These are phyloP conservation scores for Heliconius hewitsoni DNA, from an alignment of 1,140 invertebrate genomes.

Conservation along the genomic window DNA sequence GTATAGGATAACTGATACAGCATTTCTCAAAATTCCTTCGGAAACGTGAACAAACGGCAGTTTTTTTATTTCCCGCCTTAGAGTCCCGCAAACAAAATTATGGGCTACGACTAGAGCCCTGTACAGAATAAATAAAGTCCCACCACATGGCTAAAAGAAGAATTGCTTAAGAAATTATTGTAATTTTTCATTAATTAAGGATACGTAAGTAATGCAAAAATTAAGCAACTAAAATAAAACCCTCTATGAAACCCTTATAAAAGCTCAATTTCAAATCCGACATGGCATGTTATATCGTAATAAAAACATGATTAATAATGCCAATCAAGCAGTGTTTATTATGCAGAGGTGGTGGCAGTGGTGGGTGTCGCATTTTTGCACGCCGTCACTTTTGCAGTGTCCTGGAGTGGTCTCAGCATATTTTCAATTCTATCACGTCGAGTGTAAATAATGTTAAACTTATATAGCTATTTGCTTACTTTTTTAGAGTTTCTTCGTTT, in stretches of 20 bases:
- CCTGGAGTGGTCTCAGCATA: not conserved
- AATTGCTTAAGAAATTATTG: too few relatives aligned
- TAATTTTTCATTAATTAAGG: too few relatives aligned
- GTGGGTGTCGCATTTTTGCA: conserved; percentile 25
- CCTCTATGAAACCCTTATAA: not conserved
- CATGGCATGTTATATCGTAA: not conserved
- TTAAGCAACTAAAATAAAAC: not conserved
- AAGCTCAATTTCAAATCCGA: not conserved
- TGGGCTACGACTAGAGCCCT: too few relatives aligned
- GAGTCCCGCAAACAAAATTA: too few relatives aligned
- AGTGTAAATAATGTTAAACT: not conserved
- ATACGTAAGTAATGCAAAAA: too few relatives aligned
- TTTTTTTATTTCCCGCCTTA: too few relatives aligned
- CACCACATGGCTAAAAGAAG: too few relatives aligned
- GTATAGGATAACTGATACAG: too few relatives aligned
- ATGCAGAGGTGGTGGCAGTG: conserved; percentile 15
- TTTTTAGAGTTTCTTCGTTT: not conserved
- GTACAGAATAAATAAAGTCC: too few relatives aligned
- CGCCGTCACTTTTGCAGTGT: conserved; percentile 17
- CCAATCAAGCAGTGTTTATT: conserved; percentile 22
- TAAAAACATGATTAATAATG: conserved; percentile 12
- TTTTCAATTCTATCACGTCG: conserved; percentile 5
- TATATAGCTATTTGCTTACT: not conserved
- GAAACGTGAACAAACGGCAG: too few relatives aligned
- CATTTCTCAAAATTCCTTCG: too few relatives aligned